Percentiles rank a stretch among this genome's conserved stretches.
phyloP scores from a whole-genome alignment of 2,113 vertebrate species.

The Hippocampus comes region DNA sequence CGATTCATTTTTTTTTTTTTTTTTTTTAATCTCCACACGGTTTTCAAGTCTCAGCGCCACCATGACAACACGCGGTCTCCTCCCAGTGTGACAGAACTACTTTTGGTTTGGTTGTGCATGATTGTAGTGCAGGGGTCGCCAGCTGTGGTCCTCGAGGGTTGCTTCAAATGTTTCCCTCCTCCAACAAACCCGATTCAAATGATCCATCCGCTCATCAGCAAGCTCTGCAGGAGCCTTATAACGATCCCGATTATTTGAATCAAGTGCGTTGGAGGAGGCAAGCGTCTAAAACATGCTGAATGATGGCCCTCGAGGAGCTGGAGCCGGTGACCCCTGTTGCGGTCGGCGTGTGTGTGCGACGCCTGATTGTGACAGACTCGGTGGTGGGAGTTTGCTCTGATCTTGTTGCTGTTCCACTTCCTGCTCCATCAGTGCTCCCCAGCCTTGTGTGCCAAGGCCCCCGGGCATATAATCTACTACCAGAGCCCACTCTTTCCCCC shows the following conservation, averaged over 20 bases:
- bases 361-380: slow-evolving; percentile 58
- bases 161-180: no score
- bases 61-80: slow-evolving; percentile 53
- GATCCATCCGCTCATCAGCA: no score
- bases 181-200: no score
- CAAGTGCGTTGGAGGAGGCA: no score
- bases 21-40: slow-evolving; percentile 10
- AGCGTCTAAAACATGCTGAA: no score
- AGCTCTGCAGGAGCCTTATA: no score
- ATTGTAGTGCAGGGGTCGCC: slow-evolving; percentile 9
- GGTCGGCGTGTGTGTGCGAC: slow-evolving; percentile 5
- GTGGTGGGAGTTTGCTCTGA: slow-evolving; percentile 62
- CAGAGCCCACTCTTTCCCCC: slow-evolving; percentile 42
- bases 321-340: no score
- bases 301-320: no score
- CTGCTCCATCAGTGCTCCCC: slow-evolving; percentile 49
- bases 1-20: neutral
- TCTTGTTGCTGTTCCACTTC: slow-evolving; percentile 61
- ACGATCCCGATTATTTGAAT: no score
- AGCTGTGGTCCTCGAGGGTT: no score
- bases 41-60: slow-evolving; percentile 50
- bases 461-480: slow-evolving; percentile 67
- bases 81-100: slow-evolving; percentile 42
- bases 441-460: slow-evolving; percentile 44
- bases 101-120: slow-evolving; percentile 31